Conservation (phyloP, 1,140 invertebrate species). For the Drosophila micromelanica region DNA sequence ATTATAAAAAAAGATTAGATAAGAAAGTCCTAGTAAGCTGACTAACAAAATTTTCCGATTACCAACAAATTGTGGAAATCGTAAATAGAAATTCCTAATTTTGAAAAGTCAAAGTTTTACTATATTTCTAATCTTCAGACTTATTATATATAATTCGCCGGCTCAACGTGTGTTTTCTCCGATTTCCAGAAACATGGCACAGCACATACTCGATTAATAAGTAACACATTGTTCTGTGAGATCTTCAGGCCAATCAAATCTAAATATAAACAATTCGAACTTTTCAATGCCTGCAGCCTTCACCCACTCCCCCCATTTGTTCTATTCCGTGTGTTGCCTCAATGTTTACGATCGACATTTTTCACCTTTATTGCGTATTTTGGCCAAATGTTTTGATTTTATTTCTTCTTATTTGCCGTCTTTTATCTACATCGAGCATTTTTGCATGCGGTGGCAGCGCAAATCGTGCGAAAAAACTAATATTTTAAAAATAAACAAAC, state of each 20-base stretch:
- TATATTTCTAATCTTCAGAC: too few relatives aligned
- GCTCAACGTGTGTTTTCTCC: too few relatives aligned
- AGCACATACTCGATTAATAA: too few relatives aligned
- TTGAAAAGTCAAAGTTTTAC: too few relatives aligned
- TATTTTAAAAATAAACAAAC: slow-evolving; percentile 81
- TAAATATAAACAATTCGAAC: slow-evolving; percentile 5
- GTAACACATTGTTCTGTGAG: too few relatives aligned
- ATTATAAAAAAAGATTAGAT: too few relatives aligned
- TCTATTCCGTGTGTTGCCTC: neutral
- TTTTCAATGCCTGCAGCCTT: slow-evolving; percentile 9
- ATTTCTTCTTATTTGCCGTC: slow-evolving; percentile 1
- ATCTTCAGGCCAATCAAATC: neutral
- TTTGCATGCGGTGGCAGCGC: slow-evolving; percentile 19
- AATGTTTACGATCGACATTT: neutral
- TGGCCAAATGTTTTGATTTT: slow-evolving; percentile 18
- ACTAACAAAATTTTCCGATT: too few relatives aligned
- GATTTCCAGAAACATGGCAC: too few relatives aligned
- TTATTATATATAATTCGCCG: too few relatives aligned
- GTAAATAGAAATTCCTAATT: too few relatives aligned
- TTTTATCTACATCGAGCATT: neutral
- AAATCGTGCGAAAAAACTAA: slow-evolving; percentile 73
- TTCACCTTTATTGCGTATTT: slow-evolving; percentile 13
- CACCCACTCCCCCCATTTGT: neutral
- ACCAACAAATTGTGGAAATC: too few relatives aligned
- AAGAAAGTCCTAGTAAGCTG: too few relatives aligned